Base-by-base conservation (phyloP, 2,888 invertebrate genomes). In the Drosophila neonasuta region DNA sequence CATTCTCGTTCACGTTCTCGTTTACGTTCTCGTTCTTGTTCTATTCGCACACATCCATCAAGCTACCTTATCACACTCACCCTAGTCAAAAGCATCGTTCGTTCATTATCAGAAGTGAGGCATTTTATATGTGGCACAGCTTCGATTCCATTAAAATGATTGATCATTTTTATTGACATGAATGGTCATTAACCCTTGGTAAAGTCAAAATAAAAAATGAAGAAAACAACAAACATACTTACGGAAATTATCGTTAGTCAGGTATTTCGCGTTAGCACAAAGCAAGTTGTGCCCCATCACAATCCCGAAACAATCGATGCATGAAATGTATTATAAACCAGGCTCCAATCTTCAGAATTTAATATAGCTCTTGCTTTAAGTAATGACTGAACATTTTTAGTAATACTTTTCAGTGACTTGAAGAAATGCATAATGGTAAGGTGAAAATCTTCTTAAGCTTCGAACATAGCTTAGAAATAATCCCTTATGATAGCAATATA, bases 151-250 rank as follows among this genome's bases (percentile, higher is more conserved):
- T 41, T 41, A 41, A 41, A 41, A 75, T 87, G 86, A 84, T 84
- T 82, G 87, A 84, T 84, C 77, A 82, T 77, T 71, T 82, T 80
- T 73, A 79, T 85, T 85, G 87, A 80, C 83, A 82, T 64, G 55
- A 69, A 73, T 64, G 13, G 59, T 74, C 74, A 75, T 77, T 77
- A 73, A 68, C 60, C 41, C 48, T 42, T 42, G 58, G 56, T 39
- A 15, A 48, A 3, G 24, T 20, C 8, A 30, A 30, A 61, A 42
- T 13, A 20, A 55, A 36, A 48, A 42, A 44, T 29, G 29, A 56
- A 54, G 46, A 4, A 41, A 32, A 13, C 29, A 45, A 24, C 34
- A 48, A 39, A 62, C 24, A 73, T 63, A 44, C 59, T 60, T 61
- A 68, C 78, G 78, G 76, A 76, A 76, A 76, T 76, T 76, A 76